Conservation (phyloP, 1,140 invertebrate genomes). For the Propsilocerus akamusi region DNA sequence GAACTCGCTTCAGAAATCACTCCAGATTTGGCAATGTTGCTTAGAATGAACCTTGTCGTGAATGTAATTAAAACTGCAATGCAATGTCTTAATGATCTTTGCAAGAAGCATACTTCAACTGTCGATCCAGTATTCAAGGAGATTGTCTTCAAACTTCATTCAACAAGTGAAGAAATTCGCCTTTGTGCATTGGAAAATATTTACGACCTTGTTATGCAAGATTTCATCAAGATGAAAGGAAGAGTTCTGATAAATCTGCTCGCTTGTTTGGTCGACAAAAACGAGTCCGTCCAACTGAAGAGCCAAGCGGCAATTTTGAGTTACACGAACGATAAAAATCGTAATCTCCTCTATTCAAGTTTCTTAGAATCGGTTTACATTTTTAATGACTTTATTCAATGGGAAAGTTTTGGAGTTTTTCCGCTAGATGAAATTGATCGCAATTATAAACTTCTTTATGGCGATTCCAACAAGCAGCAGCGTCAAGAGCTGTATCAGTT, state of each 20-base stretch:
- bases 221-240: conserved; percentile 1
- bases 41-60: not conserved
- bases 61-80: not conserved
- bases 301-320: not conserved
- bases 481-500: not conserved
- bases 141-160: not conserved
- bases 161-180: not conserved
- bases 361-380: not conserved
- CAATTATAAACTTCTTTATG: not conserved
- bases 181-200: not conserved
- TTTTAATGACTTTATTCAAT: not conserved
- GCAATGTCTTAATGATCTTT: conserved; percentile 1
- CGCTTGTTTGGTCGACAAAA: not conserved
- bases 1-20: not conserved
- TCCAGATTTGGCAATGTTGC: not conserved
- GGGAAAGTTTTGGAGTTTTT: not conserved
- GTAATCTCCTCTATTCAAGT: not conserved
- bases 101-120: not conserved
- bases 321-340: not conserved
- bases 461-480: not conserved
- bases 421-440: not conserved
- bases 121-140: not conserved
- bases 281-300: not conserved
- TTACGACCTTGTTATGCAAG: not conserved
- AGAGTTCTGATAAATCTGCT: not conserved